Conservation (phyloP, 2,113 vertebrate genomes). For the Rana temporaria region DNA sequence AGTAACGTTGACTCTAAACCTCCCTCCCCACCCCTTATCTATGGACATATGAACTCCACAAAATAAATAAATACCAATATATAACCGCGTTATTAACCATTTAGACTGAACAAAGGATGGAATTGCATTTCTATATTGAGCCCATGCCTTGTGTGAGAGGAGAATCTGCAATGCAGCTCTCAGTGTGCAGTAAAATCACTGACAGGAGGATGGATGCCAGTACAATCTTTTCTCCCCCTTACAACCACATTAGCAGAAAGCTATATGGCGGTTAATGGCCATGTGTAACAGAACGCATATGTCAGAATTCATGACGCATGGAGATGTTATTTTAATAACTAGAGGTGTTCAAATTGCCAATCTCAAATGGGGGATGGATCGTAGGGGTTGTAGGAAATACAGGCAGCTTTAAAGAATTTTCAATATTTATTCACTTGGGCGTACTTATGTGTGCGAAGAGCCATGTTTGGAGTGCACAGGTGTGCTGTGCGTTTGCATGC, state of each 20-base stretch:
- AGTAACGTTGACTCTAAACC: background rate
- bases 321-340: background rate
- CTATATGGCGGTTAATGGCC: background rate
- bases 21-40: background rate
- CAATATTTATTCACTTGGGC: too few species aligned
- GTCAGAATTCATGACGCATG: conserved; percentile 3
- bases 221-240: background rate
- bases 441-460: too few species aligned
- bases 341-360: background rate
- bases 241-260: background rate
- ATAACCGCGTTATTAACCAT: background rate
- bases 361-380: too few species aligned
- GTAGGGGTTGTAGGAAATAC: too few species aligned
- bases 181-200: background rate
- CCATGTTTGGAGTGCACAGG: too few species aligned
- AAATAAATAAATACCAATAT: background rate
- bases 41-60: background rate
- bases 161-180: conserved; percentile 8
- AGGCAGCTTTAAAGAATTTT: too few species aligned
- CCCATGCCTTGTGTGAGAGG: background rate
- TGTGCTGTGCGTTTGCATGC: too few species aligned
- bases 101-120: background rate
- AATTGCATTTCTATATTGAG: background rate
- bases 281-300: background rate
- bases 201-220: background rate